These are phyloP conservation scores for Battus philenor DNA, from an alignment of 1,140 invertebrate species.

Conservation along the genomic window DNA sequence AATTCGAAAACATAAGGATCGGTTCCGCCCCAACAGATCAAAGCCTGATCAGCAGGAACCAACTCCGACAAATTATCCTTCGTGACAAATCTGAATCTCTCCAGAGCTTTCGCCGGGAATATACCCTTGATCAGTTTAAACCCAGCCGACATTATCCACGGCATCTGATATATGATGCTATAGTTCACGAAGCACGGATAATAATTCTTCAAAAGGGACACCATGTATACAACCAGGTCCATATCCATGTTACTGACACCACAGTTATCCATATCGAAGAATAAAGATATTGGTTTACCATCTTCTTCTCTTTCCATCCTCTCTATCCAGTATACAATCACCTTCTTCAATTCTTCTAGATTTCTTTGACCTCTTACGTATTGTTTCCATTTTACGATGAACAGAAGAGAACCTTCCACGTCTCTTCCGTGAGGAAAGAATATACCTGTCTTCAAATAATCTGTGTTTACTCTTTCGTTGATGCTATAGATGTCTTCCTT, in stretches of 20 bases:
- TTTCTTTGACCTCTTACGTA: conserved; percentile 86
- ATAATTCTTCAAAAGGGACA: conserved; percentile 91
- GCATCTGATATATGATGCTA: conserved; percentile 95
- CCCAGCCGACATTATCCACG: conserved; percentile 94
- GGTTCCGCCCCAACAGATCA: conserved; percentile 89
- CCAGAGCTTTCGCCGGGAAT: conserved; percentile 91
- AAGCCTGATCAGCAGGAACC: conserved; percentile 84
- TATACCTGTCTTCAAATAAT: conserved; percentile 33
- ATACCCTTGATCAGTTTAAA: conserved; percentile 95
- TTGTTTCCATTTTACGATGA: conserved; percentile 86
- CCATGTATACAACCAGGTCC: conserved; percentile 90
- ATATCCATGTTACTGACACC: conserved; percentile 93
- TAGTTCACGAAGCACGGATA: conserved; percentile 94
- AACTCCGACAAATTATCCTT: conserved; percentile 86
- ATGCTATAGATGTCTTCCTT: conserved; percentile 30
- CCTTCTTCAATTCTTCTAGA: conserved; percentile 85
- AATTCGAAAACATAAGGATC: conserved; percentile 86
- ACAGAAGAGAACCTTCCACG: conserved; percentile 85
- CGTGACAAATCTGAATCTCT: conserved; percentile 92
- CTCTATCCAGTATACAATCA: conserved; percentile 86
- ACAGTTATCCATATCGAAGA: conserved; percentile 93
- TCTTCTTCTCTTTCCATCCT: conserved; percentile 86
- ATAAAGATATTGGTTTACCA: conserved; percentile 86
- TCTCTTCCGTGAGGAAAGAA: conserved; percentile 86
- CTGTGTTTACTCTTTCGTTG: conserved; percentile 26